A percentile compares a stretch with the other conserved stretches of the same genome.
phyloP scores from a whole-genome alignment of 2,797 vertebrate species.

The Sebastes itinus region DNA sequence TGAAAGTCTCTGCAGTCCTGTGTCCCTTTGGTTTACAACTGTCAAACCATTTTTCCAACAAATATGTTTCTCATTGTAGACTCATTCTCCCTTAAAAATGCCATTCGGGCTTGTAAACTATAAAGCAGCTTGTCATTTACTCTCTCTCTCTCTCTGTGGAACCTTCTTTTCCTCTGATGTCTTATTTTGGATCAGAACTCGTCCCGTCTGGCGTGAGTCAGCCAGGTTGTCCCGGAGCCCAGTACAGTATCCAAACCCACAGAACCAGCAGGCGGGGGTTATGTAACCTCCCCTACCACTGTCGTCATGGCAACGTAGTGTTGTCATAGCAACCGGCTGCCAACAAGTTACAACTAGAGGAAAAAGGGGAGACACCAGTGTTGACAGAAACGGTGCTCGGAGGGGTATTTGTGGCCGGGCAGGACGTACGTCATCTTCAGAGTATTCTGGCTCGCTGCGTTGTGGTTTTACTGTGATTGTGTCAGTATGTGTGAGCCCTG shows the following conservation, averaged over 20 bases:
- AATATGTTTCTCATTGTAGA: constrained; percentile 11
- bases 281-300: constrained; percentile 43
- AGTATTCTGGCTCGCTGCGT: constrained; percentile 31
- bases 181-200: constrained; percentile 23
- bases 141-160: neutral
- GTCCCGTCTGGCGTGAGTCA: neutral
- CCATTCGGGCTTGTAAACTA: neutral
- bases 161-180: constrained; percentile 2
- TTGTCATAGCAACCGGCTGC: constrained; percentile 59
- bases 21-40: neutral
- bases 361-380: constrained; percentile 44
- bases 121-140: constrained; percentile 26
- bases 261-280: constrained; percentile 36
- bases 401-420: constrained; percentile 13
- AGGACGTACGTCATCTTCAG: constrained; percentile 41
- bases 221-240: constrained; percentile 33
- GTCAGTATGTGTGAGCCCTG: constrained; percentile 14
- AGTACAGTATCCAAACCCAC: constrained; percentile 45
- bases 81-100: neutral
- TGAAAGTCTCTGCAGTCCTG: neutral
- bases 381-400: constrained; percentile 20
- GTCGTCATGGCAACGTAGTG: constrained; percentile 47
- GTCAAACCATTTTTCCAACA: neutral
- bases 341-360: constrained; percentile 51
- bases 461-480: constrained; percentile 28